Evolutionary conservation across 64 coral and sea anemone genomes (phyloP).

Genomic region (Astreopora myriophthalma): DNA sequence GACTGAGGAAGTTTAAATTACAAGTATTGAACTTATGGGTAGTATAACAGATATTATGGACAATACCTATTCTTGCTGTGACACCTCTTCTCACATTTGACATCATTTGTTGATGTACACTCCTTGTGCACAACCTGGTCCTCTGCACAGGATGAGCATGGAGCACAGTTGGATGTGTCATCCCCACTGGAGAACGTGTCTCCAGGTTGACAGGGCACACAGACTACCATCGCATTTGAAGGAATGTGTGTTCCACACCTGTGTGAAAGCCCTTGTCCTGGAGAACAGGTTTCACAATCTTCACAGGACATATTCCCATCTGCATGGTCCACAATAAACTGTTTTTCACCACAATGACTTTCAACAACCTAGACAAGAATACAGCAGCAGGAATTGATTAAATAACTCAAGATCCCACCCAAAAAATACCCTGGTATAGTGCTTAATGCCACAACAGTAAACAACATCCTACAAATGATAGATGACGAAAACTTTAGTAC

Average conservation of each 20-base stretch:
- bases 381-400: too few relatives aligned
- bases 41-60: too few relatives aligned
- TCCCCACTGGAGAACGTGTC: background rate
- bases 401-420: too few relatives aligned
- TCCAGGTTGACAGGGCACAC: background rate
- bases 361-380: background rate
- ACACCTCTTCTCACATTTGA: conserved; percentile 13
- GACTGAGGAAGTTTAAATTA: too few relatives aligned
- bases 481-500: too few relatives aligned
- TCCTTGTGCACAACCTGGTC: conserved; percentile 14
- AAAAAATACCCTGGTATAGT: too few relatives aligned
- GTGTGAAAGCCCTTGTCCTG: conserved; percentile 26
- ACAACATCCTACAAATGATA: too few relatives aligned
- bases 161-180: conserved; percentile 40
- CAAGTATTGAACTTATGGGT: too few relatives aligned
- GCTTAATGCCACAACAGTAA: too few relatives aligned
- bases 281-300: background rate
- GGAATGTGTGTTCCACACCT: background rate
- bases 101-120: conserved; percentile 17
- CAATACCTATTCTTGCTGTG: conserved; percentile 26
- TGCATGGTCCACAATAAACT: background rate
- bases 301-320: background rate
- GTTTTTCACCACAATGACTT: background rate
- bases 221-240: background rate
- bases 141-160: conserved; percentile 5